Evolutionary conservation across 2,888 invertebrate species (phyloP).

Genomic region (Limnephilus auricula): DNA sequence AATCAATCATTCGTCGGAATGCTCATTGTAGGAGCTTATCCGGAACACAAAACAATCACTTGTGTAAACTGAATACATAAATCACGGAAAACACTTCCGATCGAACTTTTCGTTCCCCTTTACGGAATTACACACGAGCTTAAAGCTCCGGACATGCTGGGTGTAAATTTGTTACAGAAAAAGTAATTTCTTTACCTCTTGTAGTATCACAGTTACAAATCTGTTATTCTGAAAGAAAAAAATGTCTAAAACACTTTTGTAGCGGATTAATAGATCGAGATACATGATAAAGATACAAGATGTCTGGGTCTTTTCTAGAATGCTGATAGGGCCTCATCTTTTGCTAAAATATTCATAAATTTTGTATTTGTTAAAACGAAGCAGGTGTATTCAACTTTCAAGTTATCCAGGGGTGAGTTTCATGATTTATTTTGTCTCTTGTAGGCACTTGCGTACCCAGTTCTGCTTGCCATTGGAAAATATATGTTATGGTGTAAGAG

Average conservation of each 20-base stretch:
- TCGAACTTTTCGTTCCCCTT: conserved; percentile 6
- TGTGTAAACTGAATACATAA: conserved; percentile 14
- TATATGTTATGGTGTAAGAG: background rate
- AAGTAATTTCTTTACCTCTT: background rate
- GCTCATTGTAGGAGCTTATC: conserved; percentile 10
- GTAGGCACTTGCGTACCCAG: background rate
- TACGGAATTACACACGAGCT: background rate
- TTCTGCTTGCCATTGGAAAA: background rate
- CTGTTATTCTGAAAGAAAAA: background rate
- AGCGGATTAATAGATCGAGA: background rate
- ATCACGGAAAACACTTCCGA: conserved; percentile 20
- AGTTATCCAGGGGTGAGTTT: background rate
- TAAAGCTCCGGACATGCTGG: background rate
- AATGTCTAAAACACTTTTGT: background rate
- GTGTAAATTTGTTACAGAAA: background rate
- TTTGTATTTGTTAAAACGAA: background rate
- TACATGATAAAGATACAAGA: background rate
- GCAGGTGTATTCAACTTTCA: background rate
- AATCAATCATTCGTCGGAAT: conserved; percentile 27
- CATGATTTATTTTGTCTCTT: background rate
- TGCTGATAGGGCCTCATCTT: background rate
- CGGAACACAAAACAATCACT: conserved; percentile 37
- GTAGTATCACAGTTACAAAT: background rate
- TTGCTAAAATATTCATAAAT: background rate
- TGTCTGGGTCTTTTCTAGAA: background rate